Evolutionary conservation across 2,888 invertebrate genomes (phyloP), one percentile per base, ranked within the genome.

Genomic region (Trichopria drosophilae): DNA sequence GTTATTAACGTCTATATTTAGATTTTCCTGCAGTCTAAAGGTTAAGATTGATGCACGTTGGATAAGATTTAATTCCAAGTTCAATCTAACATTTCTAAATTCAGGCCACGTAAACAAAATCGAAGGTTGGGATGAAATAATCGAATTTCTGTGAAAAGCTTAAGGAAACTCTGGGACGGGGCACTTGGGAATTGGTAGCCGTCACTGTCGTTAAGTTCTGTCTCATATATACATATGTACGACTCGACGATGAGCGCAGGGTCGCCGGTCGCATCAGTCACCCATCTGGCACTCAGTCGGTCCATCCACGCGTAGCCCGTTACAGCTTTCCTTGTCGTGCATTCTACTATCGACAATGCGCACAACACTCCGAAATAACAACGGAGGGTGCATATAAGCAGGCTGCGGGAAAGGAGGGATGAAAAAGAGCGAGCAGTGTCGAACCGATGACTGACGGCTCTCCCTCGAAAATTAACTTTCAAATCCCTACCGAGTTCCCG

Each of bases 231-330:
- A 9, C 24, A 24, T 24, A 24, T 24, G 10, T 24, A 24, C 10
- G 6, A n/a, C 10, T 24, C 24, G 24, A 9, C 10, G 6, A 24
- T 32, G 32, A 12, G 13, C 13, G 32, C 13, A 32, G 60, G 47
- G 49, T 55, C 13, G 58, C 53, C 45, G 65, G 67, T 68, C 73
- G 67, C 74, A 73, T 74, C 74, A 71, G 73, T 74, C 74, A 74
- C 73, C 74, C 74, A 75, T 75, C 74, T 75, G 74, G 71, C 73
- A 68, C 43, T 68, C 64, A 61, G 64, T 60, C 64, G 66, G 66
- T 67, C 68, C 68, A 67, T 67, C 72, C 71, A 68, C 67, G 68
- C 73, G 69, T 72, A 63, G 65, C 64, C 62, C 64, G 66, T 67
- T 71, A 68, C 68, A 63, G 61, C 61, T 57, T 60, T 58, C 59